phyloP scores from a whole-genome alignment of 2,888 invertebrate species.

The Torymus aiolomorphi region DNA sequence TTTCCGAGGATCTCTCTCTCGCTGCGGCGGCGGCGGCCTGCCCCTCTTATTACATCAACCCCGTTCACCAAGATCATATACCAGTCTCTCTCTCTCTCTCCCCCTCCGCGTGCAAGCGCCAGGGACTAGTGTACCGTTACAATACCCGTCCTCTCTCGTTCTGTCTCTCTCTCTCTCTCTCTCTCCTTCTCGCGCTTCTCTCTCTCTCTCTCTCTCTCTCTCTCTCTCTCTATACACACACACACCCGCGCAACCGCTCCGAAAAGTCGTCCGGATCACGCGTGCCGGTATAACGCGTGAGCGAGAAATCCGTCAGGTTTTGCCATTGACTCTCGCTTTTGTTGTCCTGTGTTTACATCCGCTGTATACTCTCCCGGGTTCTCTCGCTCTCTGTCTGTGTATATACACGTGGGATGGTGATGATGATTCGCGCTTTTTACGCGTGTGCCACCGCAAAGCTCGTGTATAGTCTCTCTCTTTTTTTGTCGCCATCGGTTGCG shows the following conservation, averaged over 20 bases:
- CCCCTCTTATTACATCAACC: conserved; percentile 58
- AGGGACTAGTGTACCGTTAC: conserved; percentile 56
- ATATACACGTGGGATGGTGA: conserved; percentile 23
- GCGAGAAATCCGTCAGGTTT: conserved; percentile 48
- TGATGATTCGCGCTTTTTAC: conserved; percentile 44
- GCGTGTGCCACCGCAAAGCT: neutral
- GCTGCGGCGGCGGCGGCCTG: conserved; percentile 4
- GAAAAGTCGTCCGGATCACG: conserved; percentile 52
- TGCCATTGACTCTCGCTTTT: conserved; percentile 29
- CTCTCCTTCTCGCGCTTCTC: conserved; percentile 34
- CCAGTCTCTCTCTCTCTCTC: conserved; percentile 44
- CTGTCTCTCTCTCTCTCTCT: neutral
- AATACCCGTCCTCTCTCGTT: conserved; percentile 49
- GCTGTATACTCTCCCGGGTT: conserved; percentile 13
- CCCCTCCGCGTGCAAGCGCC: conserved; percentile 30
- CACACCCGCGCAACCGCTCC: conserved; percentile 16
- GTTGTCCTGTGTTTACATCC: neutral
- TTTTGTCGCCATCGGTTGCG: neutral
- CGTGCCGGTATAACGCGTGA: neutral
- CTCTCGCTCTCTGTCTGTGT: conserved; percentile 39
- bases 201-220: no score
- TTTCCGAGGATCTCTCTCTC: conserved; percentile 48
- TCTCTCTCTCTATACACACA: conserved; percentile 13
- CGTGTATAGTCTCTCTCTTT: neutral
- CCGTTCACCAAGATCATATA: conserved; percentile 53